phyloP scores from a whole-genome alignment of 2,888 invertebrate species.

The Drosophila pegasa region DNA sequence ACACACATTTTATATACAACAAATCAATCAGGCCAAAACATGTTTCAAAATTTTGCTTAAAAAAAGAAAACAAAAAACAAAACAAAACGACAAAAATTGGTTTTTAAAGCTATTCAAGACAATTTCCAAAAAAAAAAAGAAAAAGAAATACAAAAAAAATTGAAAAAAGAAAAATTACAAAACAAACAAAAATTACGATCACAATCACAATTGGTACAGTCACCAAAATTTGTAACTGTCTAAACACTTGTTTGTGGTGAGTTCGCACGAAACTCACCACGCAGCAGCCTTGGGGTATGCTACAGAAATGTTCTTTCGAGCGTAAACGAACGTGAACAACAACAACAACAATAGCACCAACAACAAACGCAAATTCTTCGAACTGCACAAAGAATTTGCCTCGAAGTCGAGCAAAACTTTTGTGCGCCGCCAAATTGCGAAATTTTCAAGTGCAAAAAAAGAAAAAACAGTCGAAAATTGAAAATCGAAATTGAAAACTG shows the following conservation, averaged over 20 bases:
- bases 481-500: no score
- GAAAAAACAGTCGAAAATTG: slow-evolving; percentile 5
- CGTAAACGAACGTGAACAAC: slow-evolving; percentile 8
- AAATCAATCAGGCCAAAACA: slow-evolving; percentile 85
- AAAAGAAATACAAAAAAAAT: neutral
- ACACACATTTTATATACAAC: slow-evolving; percentile 76
- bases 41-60: slow-evolving; percentile 84
- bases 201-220: slow-evolving; percentile 26
- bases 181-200: neutral
- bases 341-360: neutral
- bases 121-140: slow-evolving; percentile 19
- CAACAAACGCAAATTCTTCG: neutral
- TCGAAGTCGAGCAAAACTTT: neutral
- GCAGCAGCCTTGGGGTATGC: slow-evolving; percentile 39
- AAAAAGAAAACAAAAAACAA: slow-evolving; percentile 51
- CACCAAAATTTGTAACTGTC: slow-evolving; percentile 14
- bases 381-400: neutral
- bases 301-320: slow-evolving; percentile 4
- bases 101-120: slow-evolving; percentile 55
- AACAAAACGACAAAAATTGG: slow-evolving; percentile 68
- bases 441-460: slow-evolving; percentile 1
- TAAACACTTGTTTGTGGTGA: slow-evolving; percentile 25
- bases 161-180: neutral
- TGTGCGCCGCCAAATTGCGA: neutral
- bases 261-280: slow-evolving; percentile 25